Evolutionary conservation across 2,797 vertebrate species (phyloP).

Genomic region (Xyrichtys novacula): DNA sequence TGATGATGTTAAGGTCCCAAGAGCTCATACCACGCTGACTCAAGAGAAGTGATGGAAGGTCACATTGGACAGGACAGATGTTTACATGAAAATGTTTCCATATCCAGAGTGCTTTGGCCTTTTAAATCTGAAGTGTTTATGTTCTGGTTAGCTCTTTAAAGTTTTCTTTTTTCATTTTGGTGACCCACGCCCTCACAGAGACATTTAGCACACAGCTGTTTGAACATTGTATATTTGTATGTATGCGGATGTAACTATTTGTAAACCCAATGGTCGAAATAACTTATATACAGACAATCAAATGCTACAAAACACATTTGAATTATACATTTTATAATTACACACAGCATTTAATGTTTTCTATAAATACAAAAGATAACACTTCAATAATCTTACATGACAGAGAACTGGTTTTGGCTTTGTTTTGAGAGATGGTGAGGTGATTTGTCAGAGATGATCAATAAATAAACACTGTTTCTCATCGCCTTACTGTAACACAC

Average conservation of each 20-base stretch:
- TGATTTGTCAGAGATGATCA: constrained; percentile 3
- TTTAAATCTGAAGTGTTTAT: neutral
- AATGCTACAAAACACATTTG: constrained; percentile 46
- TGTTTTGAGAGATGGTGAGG: constrained; percentile 4
- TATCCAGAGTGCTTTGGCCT: constrained; percentile 30
- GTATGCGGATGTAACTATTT: constrained; percentile 11
- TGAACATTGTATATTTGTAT: constrained; percentile 19
- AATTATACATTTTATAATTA: constrained; percentile 36
- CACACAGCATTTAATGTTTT: constrained; percentile 26
- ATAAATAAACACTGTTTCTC: constrained; percentile 5
- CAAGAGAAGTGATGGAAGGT: neutral
- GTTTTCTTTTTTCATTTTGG: neutral
- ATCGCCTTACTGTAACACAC: constrained; percentile 11
- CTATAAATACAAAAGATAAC: constrained; percentile 55
- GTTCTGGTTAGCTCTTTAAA: constrained; percentile 7
- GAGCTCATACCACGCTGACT: constrained; percentile 6
- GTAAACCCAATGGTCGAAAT: constrained; percentile 31
- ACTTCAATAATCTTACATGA: constrained; percentile 19
- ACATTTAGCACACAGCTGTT: neutral
- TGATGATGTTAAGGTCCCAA: constrained; percentile 25
- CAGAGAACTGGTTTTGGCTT: constrained; percentile 51
- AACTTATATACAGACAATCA: constrained; percentile 20
- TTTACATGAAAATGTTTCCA: constrained; percentile 37
- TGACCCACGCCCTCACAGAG: constrained; percentile 3
- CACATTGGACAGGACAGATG: neutral